Conservation (phyloP, 64 coral and sea anemone species). For the Actinia equina region DNA sequence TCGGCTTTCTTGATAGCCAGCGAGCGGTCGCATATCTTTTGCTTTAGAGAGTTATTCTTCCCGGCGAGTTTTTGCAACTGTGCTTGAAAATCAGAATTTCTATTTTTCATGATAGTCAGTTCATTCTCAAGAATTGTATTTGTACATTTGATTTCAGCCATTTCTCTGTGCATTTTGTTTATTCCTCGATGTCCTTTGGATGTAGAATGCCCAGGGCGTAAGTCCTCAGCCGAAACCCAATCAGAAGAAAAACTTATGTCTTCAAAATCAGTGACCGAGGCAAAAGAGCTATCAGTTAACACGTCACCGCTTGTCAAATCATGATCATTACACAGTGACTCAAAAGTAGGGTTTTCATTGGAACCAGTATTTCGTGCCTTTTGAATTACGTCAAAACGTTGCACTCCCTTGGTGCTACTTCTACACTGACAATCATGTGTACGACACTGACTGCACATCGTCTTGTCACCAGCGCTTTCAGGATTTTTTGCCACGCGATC, state of each 20-base stretch:
- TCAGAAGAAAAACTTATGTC: constrained; percentile 70
- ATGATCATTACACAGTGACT: background rate
- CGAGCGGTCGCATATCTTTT: constrained; percentile 70
- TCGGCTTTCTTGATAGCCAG: constrained; percentile 71
- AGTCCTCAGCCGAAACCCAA: constrained; percentile 58
- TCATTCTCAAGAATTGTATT: constrained; percentile 82
- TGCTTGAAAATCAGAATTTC: constrained; percentile 74
- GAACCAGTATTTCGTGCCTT: background rate
- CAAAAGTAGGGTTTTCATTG: background rate
- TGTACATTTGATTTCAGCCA: constrained; percentile 78
- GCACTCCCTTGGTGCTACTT: background rate
- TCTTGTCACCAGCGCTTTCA: background rate
- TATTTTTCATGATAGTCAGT: constrained; percentile 71
- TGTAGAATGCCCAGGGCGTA: background rate
- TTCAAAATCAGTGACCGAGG: constrained; percentile 63
- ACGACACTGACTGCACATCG: background rate
- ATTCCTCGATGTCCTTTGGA: constrained; percentile 41
- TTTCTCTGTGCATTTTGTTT: constrained; percentile 74
- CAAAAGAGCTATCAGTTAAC: constrained; percentile 69
- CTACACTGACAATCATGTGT: background rate
- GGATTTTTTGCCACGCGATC: background rate
- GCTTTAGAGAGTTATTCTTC: constrained; percentile 76
- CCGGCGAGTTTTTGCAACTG: constrained; percentile 79
- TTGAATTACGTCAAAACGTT: background rate
- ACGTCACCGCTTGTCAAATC: constrained; percentile 49